phyloP scores from a whole-genome alignment of 2,888 invertebrate species.

The Platerodrilus igneus region DNA sequence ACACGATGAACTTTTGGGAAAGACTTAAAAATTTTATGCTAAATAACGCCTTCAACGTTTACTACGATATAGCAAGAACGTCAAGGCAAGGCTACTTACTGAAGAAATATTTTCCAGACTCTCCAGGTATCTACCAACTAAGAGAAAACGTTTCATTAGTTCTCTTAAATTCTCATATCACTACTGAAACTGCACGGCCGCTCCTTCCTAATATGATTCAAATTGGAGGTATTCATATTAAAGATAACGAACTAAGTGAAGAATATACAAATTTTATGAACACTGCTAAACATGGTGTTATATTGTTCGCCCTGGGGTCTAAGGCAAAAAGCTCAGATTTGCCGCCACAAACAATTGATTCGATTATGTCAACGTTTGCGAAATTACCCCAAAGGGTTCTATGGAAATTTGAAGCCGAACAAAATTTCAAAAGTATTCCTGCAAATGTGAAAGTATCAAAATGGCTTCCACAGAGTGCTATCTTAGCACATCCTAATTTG shows the following conservation, averaged over 20 bases:
- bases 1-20: too few species aligned
- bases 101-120: constrained; percentile 27
- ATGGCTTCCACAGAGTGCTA: constrained; percentile 39
- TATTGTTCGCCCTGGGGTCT: constrained; percentile 60
- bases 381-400: constrained; percentile 59
- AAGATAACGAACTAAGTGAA: constrained; percentile 33
- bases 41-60: too few species aligned
- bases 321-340: constrained; percentile 54
- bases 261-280: constrained; percentile 54
- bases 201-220: constrained; percentile 54
- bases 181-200: constrained; percentile 50
- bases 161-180: constrained; percentile 46
- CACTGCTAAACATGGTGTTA: constrained; percentile 51
- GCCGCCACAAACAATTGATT: constrained; percentile 49
- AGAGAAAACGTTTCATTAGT: constrained; percentile 28
- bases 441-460: constrained; percentile 22
- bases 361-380: constrained; percentile 55
- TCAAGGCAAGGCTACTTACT: too few species aligned
- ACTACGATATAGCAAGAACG: too few species aligned
- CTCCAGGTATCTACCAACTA: constrained; percentile 24
- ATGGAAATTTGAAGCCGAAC: constrained; percentile 68
- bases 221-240: constrained; percentile 54
- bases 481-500: constrained; percentile 52
- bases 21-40: too few species aligned
- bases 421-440: constrained; percentile 32